These are phyloP conservation scores for Limnodromus scolopaceus DNA, from an alignment of 2,797 vertebrate species.

Conservation along the genomic window DNA sequence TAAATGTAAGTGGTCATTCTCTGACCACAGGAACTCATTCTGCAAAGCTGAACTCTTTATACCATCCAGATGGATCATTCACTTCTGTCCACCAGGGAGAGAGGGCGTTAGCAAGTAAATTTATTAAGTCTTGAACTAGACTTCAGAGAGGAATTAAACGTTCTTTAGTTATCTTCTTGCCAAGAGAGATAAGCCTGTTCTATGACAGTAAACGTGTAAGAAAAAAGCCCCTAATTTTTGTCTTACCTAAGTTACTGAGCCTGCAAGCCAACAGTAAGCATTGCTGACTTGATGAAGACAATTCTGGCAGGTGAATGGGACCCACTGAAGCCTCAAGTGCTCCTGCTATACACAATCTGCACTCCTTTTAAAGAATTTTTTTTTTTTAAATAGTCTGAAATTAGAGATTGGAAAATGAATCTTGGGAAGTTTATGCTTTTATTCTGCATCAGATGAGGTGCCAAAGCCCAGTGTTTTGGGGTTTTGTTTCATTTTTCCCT, in stretches of 20 bases:
- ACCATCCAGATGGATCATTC: accelerated
- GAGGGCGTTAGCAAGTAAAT: background rate
- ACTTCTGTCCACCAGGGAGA: background rate
- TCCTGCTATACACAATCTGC: background rate
- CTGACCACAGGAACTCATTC: background rate
- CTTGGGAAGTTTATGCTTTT: background rate
- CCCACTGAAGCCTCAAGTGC: background rate
- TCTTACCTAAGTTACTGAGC: background rate
- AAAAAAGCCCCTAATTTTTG: background rate
- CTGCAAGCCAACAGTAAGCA: background rate
- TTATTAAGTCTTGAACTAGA: background rate
- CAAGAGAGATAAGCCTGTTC: background rate
- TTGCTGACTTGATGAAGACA: background rate
- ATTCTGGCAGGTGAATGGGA: background rate
- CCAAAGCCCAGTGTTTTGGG: background rate
- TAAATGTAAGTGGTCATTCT: background rate
- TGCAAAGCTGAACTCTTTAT: background rate
- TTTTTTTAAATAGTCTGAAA: background rate
- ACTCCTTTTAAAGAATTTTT: background rate
- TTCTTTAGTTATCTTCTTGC: background rate
- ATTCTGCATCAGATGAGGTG: background rate
- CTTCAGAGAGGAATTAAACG: background rate
- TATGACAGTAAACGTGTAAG: background rate
- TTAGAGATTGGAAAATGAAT: background rate
- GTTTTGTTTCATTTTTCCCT: background rate